phyloP scores from a whole-genome alignment of 1,140 invertebrate species.

The Drosophila yakuba region DNA sequence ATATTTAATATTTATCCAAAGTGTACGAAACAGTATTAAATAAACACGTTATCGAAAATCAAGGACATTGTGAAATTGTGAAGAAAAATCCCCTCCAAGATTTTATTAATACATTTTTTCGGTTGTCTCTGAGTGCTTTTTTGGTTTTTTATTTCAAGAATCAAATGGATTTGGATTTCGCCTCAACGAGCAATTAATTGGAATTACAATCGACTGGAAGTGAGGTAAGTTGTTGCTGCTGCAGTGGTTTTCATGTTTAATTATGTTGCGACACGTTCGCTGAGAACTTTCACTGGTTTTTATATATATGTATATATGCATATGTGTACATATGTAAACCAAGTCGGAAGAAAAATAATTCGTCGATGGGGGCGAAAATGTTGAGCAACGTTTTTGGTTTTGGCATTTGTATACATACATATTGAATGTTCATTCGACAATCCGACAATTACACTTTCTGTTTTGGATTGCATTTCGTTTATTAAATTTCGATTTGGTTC shows the following conservation, averaged over 20 bases:
- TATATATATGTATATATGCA: neutral
- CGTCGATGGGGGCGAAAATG: neutral
- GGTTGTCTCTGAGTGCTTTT: conserved; percentile 6
- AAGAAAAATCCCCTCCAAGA: neutral
- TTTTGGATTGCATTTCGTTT: conserved; percentile 26
- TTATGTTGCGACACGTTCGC: conserved; percentile 38
- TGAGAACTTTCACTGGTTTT: conserved; percentile 34
- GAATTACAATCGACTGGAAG: conserved; percentile 10
- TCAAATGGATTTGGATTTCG: conserved; percentile 31
- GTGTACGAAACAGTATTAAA: neutral
- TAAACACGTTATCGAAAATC: neutral
- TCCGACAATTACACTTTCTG: conserved; percentile 4
- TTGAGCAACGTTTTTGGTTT: too few species aligned
- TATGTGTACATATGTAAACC: neutral
- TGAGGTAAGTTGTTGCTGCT: conserved; percentile 18
- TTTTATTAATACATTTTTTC: conserved; percentile 1
- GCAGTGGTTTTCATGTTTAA: conserved; percentile 8
- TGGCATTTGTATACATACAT: too few species aligned
- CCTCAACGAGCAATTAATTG: conserved; percentile 22
- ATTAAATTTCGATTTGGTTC: conserved; percentile 19
- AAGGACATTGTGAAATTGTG: conserved; percentile 8
- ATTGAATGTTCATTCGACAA: neutral
- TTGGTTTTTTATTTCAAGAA: conserved; percentile 21
- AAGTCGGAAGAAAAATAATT: neutral
- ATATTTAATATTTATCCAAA: neutral